Evolutionary conservation across 2,888 invertebrate genomes (phyloP).

Genomic region (Heteropelma amictum): DNA sequence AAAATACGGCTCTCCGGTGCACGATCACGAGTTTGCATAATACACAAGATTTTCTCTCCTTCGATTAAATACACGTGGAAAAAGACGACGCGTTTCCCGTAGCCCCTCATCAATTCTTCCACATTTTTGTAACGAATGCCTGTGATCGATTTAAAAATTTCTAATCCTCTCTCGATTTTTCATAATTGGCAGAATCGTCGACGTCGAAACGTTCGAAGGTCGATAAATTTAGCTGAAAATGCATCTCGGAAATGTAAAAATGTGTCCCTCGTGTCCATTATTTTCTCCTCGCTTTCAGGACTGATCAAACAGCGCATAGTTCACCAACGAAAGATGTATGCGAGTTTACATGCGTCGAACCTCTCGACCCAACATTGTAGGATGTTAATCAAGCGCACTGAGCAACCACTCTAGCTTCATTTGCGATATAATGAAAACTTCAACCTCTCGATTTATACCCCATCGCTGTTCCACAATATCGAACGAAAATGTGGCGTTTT

Average conservation of each 20-base stretch:
- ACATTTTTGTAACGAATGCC: too few relatives aligned
- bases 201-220: too few relatives aligned
- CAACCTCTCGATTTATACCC: constrained; percentile 30
- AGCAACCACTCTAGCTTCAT: constrained; percentile 33
- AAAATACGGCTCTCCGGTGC: constrained; percentile 31
- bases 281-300: not conserved
- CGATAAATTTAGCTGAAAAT: too few relatives aligned
- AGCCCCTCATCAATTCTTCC: not conserved
- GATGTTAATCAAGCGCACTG: constrained; percentile 34
- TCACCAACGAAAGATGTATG: constrained; percentile 29
- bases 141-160: too few relatives aligned
- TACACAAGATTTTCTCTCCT: not conserved
- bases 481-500: not conserved
- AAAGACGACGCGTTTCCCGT: too few relatives aligned
- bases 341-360: not conserved
- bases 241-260: too few relatives aligned
- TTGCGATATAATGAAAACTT: constrained; percentile 48
- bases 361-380: not conserved
- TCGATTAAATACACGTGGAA: not conserved
- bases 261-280: too few relatives aligned
- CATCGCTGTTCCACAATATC: constrained; percentile 3
- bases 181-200: too few relatives aligned
- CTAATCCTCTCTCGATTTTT: too few relatives aligned
- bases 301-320: constrained; percentile 43
- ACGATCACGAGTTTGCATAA: constrained; percentile 21